Percentiles rank a stretch among this genome's conserved stretches.
These are phyloP conservation scores for Tridacna crocea DNA, from an alignment of 2,888 invertebrate species.

Conservation along the genomic window DNA sequence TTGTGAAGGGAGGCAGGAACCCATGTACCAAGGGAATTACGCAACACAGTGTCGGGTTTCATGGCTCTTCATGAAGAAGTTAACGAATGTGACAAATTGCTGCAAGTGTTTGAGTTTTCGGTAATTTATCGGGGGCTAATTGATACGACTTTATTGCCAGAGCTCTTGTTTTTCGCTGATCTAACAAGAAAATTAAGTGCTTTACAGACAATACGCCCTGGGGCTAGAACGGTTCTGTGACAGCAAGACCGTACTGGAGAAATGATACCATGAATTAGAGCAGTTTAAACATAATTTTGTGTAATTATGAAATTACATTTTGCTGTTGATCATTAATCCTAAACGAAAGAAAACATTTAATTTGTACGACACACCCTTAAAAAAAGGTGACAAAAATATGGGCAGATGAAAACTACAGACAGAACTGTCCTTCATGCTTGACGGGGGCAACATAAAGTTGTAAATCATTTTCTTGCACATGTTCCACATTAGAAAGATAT, in stretches of 20 bases:
- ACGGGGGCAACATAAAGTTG: slow-evolving; percentile 8
- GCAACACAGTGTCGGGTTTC: slow-evolving; percentile 28
- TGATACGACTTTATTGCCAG: slow-evolving; percentile 43
- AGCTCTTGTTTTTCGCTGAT: slow-evolving; percentile 40
- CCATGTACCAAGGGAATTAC: slow-evolving; percentile 12
- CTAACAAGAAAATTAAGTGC: slow-evolving; percentile 39
- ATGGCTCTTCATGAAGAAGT: slow-evolving; percentile 35
- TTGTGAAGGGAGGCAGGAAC: slow-evolving; percentile 11
- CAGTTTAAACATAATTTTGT: slow-evolving; percentile 24
- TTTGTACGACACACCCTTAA: slow-evolving; percentile 11
- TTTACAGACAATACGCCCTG: slow-evolving; percentile 30
- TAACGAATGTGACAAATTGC: slow-evolving; percentile 59
- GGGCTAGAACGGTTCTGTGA: slow-evolving; percentile 21
- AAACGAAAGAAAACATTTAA: slow-evolving; percentile 26
- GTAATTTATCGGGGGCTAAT: slow-evolving; percentile 34
- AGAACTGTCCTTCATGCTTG: slow-evolving; percentile 21
- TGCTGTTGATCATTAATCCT: slow-evolving; percentile 16
- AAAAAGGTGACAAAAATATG: slow-evolving; percentile 25
- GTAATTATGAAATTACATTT: slow-evolving; percentile 40
- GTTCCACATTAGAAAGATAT: slow-evolving; percentile 15
- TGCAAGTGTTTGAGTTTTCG: slow-evolving; percentile 52
- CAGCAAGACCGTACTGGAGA: slow-evolving; percentile 15
- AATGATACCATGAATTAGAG: slow-evolving; percentile 38
- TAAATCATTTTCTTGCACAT: slow-evolving; percentile 27
- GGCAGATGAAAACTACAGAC: slow-evolving; percentile 24